Conservation (phyloP, 2,888 invertebrate genomes). For the Melieria picta region DNA sequence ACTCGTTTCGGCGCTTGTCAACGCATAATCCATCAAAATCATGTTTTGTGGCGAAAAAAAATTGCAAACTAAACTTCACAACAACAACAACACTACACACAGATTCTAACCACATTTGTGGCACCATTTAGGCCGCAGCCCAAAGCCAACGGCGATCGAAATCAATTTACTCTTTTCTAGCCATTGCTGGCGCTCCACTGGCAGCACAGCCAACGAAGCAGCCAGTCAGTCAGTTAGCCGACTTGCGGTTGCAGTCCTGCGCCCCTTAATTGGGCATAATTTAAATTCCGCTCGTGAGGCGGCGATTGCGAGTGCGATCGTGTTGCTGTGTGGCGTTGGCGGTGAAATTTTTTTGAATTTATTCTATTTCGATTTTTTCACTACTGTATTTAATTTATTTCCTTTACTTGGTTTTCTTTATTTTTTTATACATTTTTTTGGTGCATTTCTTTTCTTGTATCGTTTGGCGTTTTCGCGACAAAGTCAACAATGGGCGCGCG, state of each 20-base stretch:
- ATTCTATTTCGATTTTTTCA: not conserved
- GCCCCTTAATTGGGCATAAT: conserved; percentile 62
- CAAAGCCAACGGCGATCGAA: conserved; percentile 40
- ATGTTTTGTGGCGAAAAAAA: conserved; percentile 25
- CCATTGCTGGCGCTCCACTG: conserved; percentile 31
- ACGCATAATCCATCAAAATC: conserved; percentile 60
- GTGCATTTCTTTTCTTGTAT: not conserved
- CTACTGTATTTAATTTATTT: conserved; percentile 11
- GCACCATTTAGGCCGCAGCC: not conserved
- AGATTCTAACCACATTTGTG: not conserved
- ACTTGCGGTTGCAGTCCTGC: conserved; percentile 30
- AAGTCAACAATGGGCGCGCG: conserved; percentile 22
- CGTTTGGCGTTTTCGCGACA: not conserved
- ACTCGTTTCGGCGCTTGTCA: conserved; percentile 54
- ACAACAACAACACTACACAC: conserved; percentile 21
- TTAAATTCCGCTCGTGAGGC: conserved; percentile 64
- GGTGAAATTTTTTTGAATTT: conserved; percentile 20
- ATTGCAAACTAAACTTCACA: not conserved
- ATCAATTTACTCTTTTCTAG: conserved; percentile 42
- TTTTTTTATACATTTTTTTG: conserved; percentile 1
- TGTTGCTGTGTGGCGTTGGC: conserved; percentile 32
- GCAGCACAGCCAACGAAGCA: conserved; percentile 7
- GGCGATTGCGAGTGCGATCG: conserved; percentile 24
- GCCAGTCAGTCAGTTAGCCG: too few relatives aligned
- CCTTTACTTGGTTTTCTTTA: conserved; percentile 6